Evolutionary conservation across 2,888 invertebrate genomes (phyloP), one percentile per base, ranked within the genome.

Genomic region (Lithophane socia): DNA sequence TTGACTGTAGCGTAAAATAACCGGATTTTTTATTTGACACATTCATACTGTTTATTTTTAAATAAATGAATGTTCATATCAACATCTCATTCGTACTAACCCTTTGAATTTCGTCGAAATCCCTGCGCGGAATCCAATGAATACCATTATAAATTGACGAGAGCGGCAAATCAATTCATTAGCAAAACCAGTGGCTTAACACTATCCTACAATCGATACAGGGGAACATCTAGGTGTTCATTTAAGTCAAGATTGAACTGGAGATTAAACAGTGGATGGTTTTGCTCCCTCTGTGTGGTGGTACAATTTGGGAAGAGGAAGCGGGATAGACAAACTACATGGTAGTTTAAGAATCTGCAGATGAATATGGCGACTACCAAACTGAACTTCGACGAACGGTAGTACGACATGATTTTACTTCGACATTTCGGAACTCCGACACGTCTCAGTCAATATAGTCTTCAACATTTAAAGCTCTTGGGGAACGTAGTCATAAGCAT

Each of bases 211-310:
- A 93, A 95, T 95, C 94, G 92, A 94, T 94, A 93, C 92, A 88
- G 91, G 91, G 91, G 87, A 83, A 90, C 88, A 91, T 91, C 93
- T 95, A 94, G 94, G 95, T 95, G 95, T 95, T 95, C 96, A 95
- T 95, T 96, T 95, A 94, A 94, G 92, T 95, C 94, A 94, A 96
- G 95, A 95, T 96, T 93, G 93, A 92, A 94, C 94, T 94, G 91
- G 82, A 94, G 96, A 96, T 96, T 95, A 95, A 93, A 93, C 93
- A 93, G 92, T 91, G 91, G 92, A 93, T 93, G 93, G 92, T 92
- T 91, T 91, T 90, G 89, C 91, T 91, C 93, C 92, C 90, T 88
- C 83, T 80, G 47, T 77, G 65, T 77, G 66, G 75, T 89, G 92
- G 91, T 84, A 66, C 78, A 90, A 86, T 88, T 80, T 76, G 10